phyloP scores from a whole-genome alignment of 2,113 vertebrate species.

The Pagrus major region DNA sequence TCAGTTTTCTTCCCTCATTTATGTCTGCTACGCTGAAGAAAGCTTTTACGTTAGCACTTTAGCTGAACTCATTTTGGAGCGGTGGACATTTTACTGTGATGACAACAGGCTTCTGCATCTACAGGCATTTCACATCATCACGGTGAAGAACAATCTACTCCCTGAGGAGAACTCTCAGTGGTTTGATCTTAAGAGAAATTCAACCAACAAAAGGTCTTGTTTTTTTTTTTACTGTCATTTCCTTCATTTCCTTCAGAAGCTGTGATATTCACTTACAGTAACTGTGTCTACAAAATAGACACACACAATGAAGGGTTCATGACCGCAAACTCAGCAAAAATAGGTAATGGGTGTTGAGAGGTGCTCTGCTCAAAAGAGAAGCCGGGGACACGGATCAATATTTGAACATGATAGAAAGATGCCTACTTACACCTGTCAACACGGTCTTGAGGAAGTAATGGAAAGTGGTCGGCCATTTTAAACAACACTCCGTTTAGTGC shows the following conservation, averaged over 20 bases:
- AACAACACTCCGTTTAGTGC: neutral
- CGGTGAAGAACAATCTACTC: neutral
- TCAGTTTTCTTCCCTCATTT: neutral
- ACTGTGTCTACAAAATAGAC: neutral
- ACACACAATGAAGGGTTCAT: neutral
- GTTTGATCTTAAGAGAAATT: neutral
- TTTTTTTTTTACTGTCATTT: neutral
- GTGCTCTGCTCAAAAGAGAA: constrained; percentile 1
- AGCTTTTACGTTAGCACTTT: neutral
- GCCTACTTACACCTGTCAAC: constrained; percentile 36
- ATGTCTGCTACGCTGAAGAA: neutral
- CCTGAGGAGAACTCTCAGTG: neutral
- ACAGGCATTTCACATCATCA: neutral
- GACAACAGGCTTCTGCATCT: neutral
- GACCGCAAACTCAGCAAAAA: constrained; percentile 18
- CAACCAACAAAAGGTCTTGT: neutral
- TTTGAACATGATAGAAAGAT: constrained; percentile 46
- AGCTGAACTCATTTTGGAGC: neutral
- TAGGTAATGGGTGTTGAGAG: constrained; percentile 11
- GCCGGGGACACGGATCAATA: constrained; percentile 39
- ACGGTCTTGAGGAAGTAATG: constrained; percentile 8
- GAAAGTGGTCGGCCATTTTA: constrained; percentile 14
- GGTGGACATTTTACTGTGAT: neutral
- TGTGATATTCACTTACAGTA: constrained; percentile 8
- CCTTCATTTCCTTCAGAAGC: neutral